Base-by-base conservation (phyloP, 1,140 invertebrate genomes). In the Drosophila ercepeae region DNA sequence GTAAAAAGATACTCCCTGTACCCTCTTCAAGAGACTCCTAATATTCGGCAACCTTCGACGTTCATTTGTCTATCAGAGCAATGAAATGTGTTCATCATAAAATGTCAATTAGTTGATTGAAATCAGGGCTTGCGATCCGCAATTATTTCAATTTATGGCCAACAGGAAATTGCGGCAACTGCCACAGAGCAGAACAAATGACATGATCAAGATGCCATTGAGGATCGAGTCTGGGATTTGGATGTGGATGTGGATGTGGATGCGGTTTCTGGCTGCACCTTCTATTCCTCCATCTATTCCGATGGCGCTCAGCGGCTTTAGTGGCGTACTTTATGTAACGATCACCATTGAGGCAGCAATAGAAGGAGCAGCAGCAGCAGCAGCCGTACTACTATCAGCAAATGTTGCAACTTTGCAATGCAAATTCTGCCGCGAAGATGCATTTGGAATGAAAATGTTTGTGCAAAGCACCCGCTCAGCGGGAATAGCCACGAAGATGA, bases 101-200 rank as follows among this genome's bases (percentile, higher is more conserved):
- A 86, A 86, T 74, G 82, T 78, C 82, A 89, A 86, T 86, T 86
- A 86, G 77, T 69, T 75, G 82, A 86, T 88, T 53, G 78, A 86
- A 78, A 86, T 86, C 83, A 71, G 64, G 53, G 69, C 64, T 49
- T 54, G 60, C 32, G 51, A 61, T 71, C 71, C 65, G 67, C 65
- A 68, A 86, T 88, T 82, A 81, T 82, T 67, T 75, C 77, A 82
- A 82, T 88, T 89, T 86, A 88, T 88, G 73, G 69, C 64, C 44
- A 75, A 68, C 48, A 63, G 70, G 74, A 83, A 75, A 71, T 70
- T 61, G 46, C 34, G 19, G 63, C 53, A 65, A 60, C 41, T 53
- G 69, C 46, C 70, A 59, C 19, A 32, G 50, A 25, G 48, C 53
- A 67, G 52, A 60, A 68, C 55, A 53, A 75, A 79, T 73, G 81